Conservation (phyloP, 2,113 vertebrate species). For the Lota lota region DNA sequence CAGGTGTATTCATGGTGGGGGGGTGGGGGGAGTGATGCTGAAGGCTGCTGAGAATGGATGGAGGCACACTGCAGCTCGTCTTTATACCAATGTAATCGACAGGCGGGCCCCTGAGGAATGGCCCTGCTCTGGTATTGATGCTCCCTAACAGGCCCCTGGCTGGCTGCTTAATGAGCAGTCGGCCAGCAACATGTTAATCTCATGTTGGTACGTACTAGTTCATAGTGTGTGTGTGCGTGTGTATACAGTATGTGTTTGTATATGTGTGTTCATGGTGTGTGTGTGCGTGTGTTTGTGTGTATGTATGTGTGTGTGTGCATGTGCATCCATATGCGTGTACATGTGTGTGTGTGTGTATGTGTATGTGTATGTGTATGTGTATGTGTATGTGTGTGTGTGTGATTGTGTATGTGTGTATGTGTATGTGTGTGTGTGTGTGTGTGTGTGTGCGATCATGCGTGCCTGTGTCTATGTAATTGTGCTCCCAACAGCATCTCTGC, state of each 20-base stretch:
- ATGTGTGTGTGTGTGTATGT: background rate
- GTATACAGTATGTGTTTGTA: slow-evolving; percentile 13
- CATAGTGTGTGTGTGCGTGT: slow-evolving; percentile 29
- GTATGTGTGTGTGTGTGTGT: background rate
- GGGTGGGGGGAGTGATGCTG: slow-evolving; percentile 4
- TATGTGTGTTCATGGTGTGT: background rate
- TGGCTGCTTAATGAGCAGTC: slow-evolving; percentile 58
- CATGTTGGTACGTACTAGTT: background rate
- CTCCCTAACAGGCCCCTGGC: slow-evolving; percentile 28
- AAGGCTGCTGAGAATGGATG: slow-evolving; percentile 44
- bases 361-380: background rate
- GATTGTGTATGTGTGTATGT: too few relatives aligned
- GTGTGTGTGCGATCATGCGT: background rate
- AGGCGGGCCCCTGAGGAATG: slow-evolving; percentile 61
- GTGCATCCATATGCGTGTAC: background rate
- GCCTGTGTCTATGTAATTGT: background rate
- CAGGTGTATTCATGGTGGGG: slow-evolving; percentile 45
- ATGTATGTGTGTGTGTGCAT: background rate
- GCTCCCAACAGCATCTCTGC: too few relatives aligned
- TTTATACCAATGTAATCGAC: slow-evolving; percentile 63
- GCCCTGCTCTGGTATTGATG: slow-evolving; percentile 52
- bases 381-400: too few relatives aligned
- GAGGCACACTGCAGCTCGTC: slow-evolving; percentile 59
- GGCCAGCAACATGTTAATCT: slow-evolving; percentile 33
- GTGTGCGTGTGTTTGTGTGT: background rate